Evolutionary conservation across 2,113 vertebrate species (phyloP), one percentile per base, ranked within the genome.

Genomic region (Nansenia antarctica): DNA sequence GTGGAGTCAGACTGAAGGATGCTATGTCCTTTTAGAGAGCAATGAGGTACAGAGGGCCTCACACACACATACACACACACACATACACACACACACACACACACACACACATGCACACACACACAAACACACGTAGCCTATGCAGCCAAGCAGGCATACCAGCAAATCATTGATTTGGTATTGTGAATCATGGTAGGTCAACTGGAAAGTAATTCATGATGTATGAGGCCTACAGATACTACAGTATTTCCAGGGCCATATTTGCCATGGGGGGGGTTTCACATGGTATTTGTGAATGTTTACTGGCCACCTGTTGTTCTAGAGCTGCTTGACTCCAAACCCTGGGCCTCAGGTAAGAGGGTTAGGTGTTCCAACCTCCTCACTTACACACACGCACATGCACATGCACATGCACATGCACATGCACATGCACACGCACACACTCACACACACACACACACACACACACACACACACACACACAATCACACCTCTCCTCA

Each of bases 1-100:
- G 31, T 34, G 64, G 55, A 57, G 71, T 67, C 64, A 73, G 42
- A n/a, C n/a, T n/a, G n/a, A n/a, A 49, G 67, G 42, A 49, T 42
- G 37, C 62, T 29, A 35, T 39, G 65, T 62, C 65, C 47, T 14
- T 74, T 74, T 52, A 53, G 57, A 8, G 15, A 65, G 24, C 62
- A 47, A 4, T 35, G 54, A 31, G 5, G 14, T 15, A 42, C 12
- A 42, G 39, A 42, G 14, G 14, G 39, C 39, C 15, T 42, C 39
- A 42, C 2, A 9, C n/a, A 45, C n/a, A 63, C 47, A 62, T 20
- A 8, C 37, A 18, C 11, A 29, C 24, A 62, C 49, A 54, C 35
- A 49, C 32, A 3, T 15, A 47, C 58, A n/a, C 67, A 54, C 20
- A 26, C 59, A 37, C 9, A 26, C 29, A 18, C 20, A 39, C 5